Evolutionary conservation across 2,888 invertebrate genomes (phyloP), one percentile per base, ranked within the genome.

Genomic region (Netelia fuscicornis): DNA sequence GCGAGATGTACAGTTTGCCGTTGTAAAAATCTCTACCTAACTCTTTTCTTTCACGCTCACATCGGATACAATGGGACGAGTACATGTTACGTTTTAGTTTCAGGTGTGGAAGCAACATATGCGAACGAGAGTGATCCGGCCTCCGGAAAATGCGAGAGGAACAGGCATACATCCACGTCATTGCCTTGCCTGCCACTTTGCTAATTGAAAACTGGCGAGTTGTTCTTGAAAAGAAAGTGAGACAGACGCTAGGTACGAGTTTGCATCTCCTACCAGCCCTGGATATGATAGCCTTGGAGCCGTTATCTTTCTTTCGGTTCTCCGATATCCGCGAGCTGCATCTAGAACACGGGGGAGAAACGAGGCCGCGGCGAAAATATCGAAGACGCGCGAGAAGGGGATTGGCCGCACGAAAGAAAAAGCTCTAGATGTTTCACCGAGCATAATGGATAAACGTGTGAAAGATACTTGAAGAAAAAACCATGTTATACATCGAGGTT

Each of bases 201-300:
- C 89, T 91, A 91, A 91, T 91, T 91, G 89, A 88, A 91, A 79
- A 86, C 76, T 74, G 48, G 81, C 83, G 74, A 77, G 80, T 71
- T 75, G 25, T 11, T 77, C 5, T 5, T 30, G 30, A 30, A 30
- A 30, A 2, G 30, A 30, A 30, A 30, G 5, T 30, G 30, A 30
- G 30, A 3, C 30, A 5, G 30, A 30, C 30, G 30, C 2, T 30
- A 5, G 30, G 30, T 30, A 30, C 30, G 30, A 30, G 30, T 30
- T 30, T 30, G 30, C 30, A 30, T 30, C 30, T 30, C 30, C 30
- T 3, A 30, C 30, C 6, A 30, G 30, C 30, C 30, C 30, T 30
- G 3, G 30, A 30, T 30, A 72, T 25, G 72, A 17, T 52, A 70
- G 52, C 72, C 77, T 72, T 62, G 67, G 30, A 60, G 20, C 72